Evolutionary conservation across 2,797 vertebrate genomes (phyloP).

Genomic region (Liasis olivaceus): DNA sequence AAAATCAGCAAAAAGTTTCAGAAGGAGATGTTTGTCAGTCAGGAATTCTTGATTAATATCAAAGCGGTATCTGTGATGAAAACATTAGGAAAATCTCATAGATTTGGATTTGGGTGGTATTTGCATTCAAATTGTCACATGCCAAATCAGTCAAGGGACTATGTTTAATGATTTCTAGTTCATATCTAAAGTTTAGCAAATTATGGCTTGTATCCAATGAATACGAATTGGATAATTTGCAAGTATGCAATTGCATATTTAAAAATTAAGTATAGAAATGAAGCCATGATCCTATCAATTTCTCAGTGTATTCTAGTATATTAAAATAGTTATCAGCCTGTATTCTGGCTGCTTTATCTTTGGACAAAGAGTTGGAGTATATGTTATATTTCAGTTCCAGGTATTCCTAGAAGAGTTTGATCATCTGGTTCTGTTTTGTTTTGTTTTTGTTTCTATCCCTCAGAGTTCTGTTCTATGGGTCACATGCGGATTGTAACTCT

Average conservation of each 20-base stretch:
- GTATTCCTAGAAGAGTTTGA: neutral
- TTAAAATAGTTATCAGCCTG: neutral
- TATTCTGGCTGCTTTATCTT: neutral
- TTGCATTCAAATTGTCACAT: slow-evolving; percentile 5
- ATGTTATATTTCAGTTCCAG: neutral
- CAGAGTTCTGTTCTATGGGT: neutral
- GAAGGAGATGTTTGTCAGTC: neutral
- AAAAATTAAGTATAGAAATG: neutral
- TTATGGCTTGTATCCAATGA: slow-evolving; percentile 5
- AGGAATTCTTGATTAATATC: neutral
- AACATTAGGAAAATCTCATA: neutral
- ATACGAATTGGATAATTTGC: slow-evolving; percentile 27
- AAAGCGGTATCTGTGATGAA: neutral
- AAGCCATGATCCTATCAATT: neutral
- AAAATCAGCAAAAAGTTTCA: neutral
- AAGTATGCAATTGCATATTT: slow-evolving; percentile 10
- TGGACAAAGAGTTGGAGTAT: neutral
- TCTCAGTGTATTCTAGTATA: neutral
- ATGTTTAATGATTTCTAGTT: neutral
- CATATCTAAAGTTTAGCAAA: slow-evolving; percentile 6
- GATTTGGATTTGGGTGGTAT: neutral
- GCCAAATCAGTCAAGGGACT: neutral
- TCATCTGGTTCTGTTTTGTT: neutral
- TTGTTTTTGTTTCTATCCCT: no score
- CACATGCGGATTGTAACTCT: neutral